Percentiles rank a stretch among this genome's conserved stretches.
These are phyloP conservation scores for Hanleya hanleyi DNA, from an alignment of 2,888 invertebrate genomes.

Conservation along the genomic window DNA sequence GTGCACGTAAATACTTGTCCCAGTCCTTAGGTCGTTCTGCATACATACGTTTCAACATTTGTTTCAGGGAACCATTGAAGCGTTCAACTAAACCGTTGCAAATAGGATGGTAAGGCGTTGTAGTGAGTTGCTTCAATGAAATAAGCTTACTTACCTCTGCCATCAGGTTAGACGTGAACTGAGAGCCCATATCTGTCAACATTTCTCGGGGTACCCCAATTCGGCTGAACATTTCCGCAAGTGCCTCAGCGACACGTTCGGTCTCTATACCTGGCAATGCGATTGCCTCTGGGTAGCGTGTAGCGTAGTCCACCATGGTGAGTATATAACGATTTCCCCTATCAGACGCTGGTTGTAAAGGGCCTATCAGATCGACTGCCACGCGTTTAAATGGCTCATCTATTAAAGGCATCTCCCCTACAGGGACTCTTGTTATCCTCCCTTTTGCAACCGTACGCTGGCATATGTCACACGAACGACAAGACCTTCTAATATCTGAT, in stretches of 20 bases:
- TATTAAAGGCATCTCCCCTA: constrained; percentile 31
- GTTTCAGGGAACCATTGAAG: constrained; percentile 40
- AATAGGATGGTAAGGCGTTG: constrained; percentile 40
- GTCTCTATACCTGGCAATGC: constrained; percentile 26
- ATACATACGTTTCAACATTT: constrained; percentile 38
- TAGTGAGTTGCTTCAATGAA: constrained; percentile 30
- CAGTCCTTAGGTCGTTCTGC: constrained; percentile 35
- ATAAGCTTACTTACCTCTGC: constrained; percentile 32
- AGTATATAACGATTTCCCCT: no score
- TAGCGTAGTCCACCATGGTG: no score
- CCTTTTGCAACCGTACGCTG: constrained; percentile 22
- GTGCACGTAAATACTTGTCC: constrained; percentile 39
- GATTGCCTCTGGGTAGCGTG: constrained; percentile 36
- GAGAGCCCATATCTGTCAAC: constrained; percentile 36
- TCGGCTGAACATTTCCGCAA: constrained; percentile 26
- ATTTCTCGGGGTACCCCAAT: no score
- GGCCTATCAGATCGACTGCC: constrained; percentile 37
- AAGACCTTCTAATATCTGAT: constrained; percentile 26
- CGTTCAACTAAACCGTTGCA: constrained; percentile 37
- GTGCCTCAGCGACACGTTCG: constrained; percentile 29
- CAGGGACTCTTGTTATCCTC: constrained; percentile 12
- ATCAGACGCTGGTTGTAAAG: no score
- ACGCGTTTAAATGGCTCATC: constrained; percentile 38
- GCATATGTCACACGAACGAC: constrained; percentile 28
- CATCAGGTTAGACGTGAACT: constrained; percentile 45